Conservation (phyloP, 2,888 invertebrate genomes). For the Andrena fulva region DNA sequence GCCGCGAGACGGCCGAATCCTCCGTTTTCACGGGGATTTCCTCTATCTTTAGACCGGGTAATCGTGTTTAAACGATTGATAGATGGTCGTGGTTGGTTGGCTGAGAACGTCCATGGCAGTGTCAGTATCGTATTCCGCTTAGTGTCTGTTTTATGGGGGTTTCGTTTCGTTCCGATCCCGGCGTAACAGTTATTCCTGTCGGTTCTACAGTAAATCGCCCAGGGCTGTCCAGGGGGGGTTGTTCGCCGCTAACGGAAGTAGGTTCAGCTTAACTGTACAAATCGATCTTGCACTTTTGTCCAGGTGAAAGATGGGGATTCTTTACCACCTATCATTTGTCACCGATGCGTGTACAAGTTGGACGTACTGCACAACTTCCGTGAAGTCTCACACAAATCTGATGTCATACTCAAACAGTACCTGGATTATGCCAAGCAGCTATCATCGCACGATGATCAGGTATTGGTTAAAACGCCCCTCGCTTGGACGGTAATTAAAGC, state of each 20-base stretch:
- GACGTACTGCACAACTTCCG: constrained; percentile 92
- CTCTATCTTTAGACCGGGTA: too few species aligned
- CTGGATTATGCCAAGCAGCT: constrained; percentile 89
- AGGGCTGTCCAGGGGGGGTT: too few species aligned
- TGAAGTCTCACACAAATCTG: constrained; percentile 91
- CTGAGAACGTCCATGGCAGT: neutral
- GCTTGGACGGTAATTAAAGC: neutral
- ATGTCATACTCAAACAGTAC: constrained; percentile 91
- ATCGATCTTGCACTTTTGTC: constrained; percentile 36
- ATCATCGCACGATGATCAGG: constrained; percentile 88
- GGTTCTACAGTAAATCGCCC: too few species aligned
- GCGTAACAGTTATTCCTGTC: neutral
- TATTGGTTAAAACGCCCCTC: constrained; percentile 75
- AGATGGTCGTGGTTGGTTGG: neutral
- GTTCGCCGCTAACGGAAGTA: neutral
- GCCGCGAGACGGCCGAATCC: neutral
- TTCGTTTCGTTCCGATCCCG: neutral
- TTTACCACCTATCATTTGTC: constrained; percentile 92
- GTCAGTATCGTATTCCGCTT: neutral
- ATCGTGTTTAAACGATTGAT: neutral
- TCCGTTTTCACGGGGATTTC: too few species aligned
- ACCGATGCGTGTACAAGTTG: constrained; percentile 91
- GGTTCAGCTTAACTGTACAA: constrained; percentile 9
- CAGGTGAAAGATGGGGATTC: constrained; percentile 91
- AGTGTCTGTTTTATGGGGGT: neutral